These are phyloP conservation scores for Myripristis jacobus DNA, from an alignment of 2,797 vertebrate species.

Conservation along the genomic window DNA sequence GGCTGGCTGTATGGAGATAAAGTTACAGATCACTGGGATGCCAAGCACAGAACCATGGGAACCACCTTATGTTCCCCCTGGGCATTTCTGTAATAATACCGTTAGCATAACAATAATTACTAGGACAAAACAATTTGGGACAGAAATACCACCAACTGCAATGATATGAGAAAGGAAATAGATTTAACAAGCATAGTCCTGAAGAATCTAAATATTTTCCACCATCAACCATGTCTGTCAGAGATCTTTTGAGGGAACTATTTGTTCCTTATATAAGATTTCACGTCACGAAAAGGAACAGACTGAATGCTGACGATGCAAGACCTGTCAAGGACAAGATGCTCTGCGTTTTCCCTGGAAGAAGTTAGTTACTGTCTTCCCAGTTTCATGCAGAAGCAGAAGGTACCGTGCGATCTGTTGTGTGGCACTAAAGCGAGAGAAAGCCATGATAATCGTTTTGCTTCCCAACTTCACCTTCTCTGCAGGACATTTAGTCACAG, in stretches of 20 bases:
- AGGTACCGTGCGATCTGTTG: constrained; percentile 4
- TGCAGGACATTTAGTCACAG: constrained; percentile 26
- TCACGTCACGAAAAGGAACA: constrained; percentile 29
- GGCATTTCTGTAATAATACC: constrained; percentile 67
- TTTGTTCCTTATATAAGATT: constrained; percentile 44
- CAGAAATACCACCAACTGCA: constrained; percentile 39
- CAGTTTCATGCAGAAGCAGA: constrained; percentile 7
- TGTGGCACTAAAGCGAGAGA: constrained; percentile 1
- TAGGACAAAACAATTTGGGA: constrained; percentile 27
- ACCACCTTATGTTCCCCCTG: constrained; percentile 64
- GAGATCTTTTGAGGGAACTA: constrained; percentile 28
- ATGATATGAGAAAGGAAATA: constrained; percentile 7
- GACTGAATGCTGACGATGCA: constrained; percentile 49
- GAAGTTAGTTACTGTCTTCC: constrained; percentile 35
- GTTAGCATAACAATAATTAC: constrained; percentile 62
- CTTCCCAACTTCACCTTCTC: constrained; percentile 30
- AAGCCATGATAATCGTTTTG: neutral
- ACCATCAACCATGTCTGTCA: constrained; percentile 13
- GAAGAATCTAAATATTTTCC: constrained; percentile 8
- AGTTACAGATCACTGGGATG: constrained; percentile 75
- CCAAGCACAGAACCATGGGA: constrained; percentile 73
- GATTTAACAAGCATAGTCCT: neutral
- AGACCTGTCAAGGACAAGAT: constrained; percentile 48
- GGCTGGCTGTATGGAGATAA: constrained; percentile 71
- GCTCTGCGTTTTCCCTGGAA: constrained; percentile 33